Evolutionary conservation across 2,113 vertebrate species (phyloP).

Genomic region (Tetrao urogallus): DNA sequence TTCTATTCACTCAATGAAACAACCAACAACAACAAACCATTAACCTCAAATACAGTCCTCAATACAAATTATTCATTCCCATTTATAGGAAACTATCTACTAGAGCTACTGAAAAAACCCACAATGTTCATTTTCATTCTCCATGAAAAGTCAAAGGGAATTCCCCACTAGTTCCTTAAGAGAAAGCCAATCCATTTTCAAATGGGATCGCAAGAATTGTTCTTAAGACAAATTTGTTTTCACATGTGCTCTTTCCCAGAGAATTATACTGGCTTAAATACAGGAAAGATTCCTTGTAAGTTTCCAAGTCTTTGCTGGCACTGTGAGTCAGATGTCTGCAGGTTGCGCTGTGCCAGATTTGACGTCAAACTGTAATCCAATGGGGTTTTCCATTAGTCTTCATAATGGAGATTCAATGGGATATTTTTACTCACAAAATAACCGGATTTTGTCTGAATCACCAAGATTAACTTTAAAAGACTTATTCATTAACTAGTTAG

Average conservation of each 20-base stretch:
- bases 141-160: not conserved
- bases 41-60: not conserved
- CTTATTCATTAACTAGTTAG: not conserved
- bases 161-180: not conserved
- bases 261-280: constrained; percentile 32
- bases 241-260: not conserved
- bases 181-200: not conserved
- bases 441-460: constrained; percentile 8
- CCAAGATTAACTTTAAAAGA: not conserved
- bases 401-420: not conserved
- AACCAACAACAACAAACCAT: not conserved
- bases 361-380: constrained; percentile 19
- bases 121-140: not conserved
- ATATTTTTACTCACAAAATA: not conserved
- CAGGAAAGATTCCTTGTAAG: constrained; percentile 37
- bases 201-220: not conserved
- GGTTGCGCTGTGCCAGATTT: constrained; percentile 40
- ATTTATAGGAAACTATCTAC: not conserved
- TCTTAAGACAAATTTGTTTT: not conserved
- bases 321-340: constrained; percentile 29
- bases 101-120: not conserved
- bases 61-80: not conserved
- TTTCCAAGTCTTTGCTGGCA: constrained; percentile 28
- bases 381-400: constrained; percentile 29
- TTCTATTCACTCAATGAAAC: not conserved